Base-by-base conservation (phyloP, 2,888 invertebrate genomes). In the Camponotus fellah region DNA sequence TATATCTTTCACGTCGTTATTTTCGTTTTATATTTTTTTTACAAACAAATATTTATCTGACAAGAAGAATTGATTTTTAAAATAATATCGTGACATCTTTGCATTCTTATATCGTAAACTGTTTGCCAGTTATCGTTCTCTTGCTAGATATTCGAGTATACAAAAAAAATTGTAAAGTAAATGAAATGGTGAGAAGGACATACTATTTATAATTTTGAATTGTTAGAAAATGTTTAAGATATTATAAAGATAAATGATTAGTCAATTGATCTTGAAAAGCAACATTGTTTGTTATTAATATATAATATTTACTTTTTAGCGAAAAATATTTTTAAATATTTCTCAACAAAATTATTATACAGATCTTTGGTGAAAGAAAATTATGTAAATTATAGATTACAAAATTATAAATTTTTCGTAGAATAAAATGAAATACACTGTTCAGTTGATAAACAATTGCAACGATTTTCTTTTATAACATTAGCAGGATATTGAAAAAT, bases 181-280 rank as follows among this genome's bases (percentile, higher is more conserved):
- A n/a, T 49, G 6, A 3, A 34, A 8, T 34, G 14, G 0, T 0
- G 49, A 72, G 21, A 58, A 74, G 21, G 56, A 17, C 58, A 58
- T 26, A 32, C 53, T 4, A 62, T 75, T 72, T 40, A 75, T 75
- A 62, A 62, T 46, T 62, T n/a, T 8, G 0, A 5, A 9, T 58
- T 56, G 40, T 60, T 32, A 4, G 3, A 4, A 62, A 74, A 60
- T 32, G 9, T 37, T 56, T 53, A 34, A 34, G n/a, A 69, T 26
- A 26, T 26, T 26, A 26, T 26, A 26, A 2, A 26, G 26, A 26
- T 26, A 2, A 2, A 26, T 26, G 26, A 2, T 26, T 26, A 26
- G 26, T 26, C 26, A 26, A 26, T 26, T 26, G 26, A 26, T 75
- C 34, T 14, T 32, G 5, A 74, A 9, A 9, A 14, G 17, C 1